phyloP scores from a whole-genome alignment of 2,113 vertebrate species.

The Labeo rohita region DNA sequence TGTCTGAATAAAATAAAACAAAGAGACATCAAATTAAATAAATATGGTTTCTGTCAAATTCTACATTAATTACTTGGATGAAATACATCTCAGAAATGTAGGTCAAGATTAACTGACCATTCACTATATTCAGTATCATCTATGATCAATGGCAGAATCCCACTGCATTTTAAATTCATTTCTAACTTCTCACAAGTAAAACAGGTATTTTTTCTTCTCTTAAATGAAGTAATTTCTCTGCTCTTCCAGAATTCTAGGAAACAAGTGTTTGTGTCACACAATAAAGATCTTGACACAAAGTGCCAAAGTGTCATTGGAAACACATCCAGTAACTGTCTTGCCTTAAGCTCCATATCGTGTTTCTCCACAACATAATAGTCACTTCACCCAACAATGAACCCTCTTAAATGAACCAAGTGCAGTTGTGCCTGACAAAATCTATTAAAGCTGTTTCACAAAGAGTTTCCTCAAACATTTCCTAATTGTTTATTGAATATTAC shows the following conservation, averaged over 20 bases:
- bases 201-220: no score
- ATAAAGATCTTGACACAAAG: neutral
- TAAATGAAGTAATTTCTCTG: neutral
- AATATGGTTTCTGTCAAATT: no score
- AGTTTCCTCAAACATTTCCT: neutral
- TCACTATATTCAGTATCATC: no score
- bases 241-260: neutral
- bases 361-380: neutral
- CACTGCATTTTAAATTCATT: neutral
- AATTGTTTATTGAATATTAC: neutral
- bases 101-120: no score
- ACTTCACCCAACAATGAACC: conserved; percentile 12
- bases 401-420: neutral
- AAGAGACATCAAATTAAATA: no score
- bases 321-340: conserved; percentile 26
- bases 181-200: neutral
- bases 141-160: neutral
- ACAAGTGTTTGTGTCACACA: conserved; percentile 34
- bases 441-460: neutral
- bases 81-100: no score
- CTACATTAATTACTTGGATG: no score
- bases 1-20: no score
- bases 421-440: conserved; percentile 2
- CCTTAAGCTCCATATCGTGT: conserved; percentile 1
- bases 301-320: conserved; percentile 13